phyloP scores from a whole-genome alignment of 2,888 invertebrate species.

The Chaitophorus viminalis region DNA sequence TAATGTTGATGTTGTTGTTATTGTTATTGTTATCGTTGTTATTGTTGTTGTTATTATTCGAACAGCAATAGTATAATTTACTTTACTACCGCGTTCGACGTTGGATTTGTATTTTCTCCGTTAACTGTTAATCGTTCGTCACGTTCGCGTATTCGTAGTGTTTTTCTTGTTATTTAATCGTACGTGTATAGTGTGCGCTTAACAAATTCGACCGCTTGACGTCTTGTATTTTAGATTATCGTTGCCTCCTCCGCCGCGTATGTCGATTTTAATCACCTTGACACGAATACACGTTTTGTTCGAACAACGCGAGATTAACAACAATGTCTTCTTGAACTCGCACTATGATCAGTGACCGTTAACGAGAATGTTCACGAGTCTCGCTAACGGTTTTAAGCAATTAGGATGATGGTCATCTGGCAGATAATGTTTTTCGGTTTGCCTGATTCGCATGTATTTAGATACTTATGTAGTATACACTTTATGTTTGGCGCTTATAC shows the following conservation, averaged over 20 bases:
- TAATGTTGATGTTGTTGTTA: background rate
- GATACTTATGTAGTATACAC: too few relatives aligned
- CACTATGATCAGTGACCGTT: background rate
- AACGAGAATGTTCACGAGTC: background rate
- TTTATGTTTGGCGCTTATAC: too few relatives aligned
- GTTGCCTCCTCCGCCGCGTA: constrained; percentile 26
- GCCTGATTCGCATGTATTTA: too few relatives aligned
- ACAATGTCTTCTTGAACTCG: background rate
- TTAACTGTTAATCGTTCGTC: background rate
- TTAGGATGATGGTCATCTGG: background rate
- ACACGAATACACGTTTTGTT: constrained; percentile 57
- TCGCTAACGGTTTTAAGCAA: too few relatives aligned
- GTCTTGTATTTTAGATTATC: background rate
- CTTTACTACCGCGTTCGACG: background rate
- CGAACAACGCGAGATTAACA: constrained; percentile 4
- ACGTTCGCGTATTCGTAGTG: background rate
- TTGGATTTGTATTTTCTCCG: background rate
- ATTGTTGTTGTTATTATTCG: background rate
- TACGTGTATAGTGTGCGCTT: background rate
- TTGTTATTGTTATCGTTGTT: constrained; percentile 3
- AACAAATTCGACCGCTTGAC: background rate
- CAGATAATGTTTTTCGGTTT: background rate
- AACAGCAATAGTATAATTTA: background rate
- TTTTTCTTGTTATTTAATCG: background rate
- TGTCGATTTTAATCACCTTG: constrained; percentile 56